These are phyloP conservation scores for Gonatopus flavifemur DNA, from an alignment of 1,140 invertebrate genomes.

Conservation along the genomic window DNA sequence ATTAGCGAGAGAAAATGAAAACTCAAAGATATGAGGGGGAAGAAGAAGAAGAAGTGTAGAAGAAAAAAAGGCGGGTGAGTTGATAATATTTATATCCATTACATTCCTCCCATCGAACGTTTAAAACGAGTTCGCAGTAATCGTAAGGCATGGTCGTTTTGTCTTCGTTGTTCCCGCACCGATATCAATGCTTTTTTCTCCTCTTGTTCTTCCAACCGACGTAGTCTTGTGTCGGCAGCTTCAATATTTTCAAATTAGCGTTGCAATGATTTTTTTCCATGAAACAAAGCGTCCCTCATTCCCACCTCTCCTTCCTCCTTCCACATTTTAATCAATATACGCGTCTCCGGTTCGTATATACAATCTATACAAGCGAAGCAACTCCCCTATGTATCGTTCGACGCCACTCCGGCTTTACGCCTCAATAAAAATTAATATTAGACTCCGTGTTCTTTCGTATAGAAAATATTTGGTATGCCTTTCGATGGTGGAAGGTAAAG, in stretches of 20 bases:
- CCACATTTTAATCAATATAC: slow-evolving; percentile 56
- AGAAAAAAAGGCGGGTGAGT: no score
- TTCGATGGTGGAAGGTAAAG: slow-evolving; percentile 7
- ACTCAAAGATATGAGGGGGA: no score
- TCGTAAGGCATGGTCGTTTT: no score
- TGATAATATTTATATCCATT: no score
- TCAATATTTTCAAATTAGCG: slow-evolving; percentile 56
- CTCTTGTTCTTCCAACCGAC: background rate
- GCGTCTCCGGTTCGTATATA: slow-evolving; percentile 7
- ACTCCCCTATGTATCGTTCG: slow-evolving; percentile 14
- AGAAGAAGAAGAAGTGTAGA: no score
- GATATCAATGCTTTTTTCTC: background rate
- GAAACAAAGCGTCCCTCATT: slow-evolving; percentile 53
- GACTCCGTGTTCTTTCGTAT: slow-evolving; percentile 51
- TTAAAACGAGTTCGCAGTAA: no score
- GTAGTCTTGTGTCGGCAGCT: slow-evolving; percentile 26
- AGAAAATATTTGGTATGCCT: slow-evolving; percentile 47
- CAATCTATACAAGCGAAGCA: no score
- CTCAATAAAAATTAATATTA: slow-evolving; percentile 57
- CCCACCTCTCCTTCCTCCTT: slow-evolving; percentile 33
- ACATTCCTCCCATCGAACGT: no score
- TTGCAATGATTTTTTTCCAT: slow-evolving; percentile 44
- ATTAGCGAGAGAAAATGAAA: no score
- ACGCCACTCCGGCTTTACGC: slow-evolving; percentile 30
- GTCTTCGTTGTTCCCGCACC: background rate